These are phyloP conservation scores for Drosophila siamana DNA, from an alignment of 2,888 invertebrate genomes.

Conservation along the genomic window DNA sequence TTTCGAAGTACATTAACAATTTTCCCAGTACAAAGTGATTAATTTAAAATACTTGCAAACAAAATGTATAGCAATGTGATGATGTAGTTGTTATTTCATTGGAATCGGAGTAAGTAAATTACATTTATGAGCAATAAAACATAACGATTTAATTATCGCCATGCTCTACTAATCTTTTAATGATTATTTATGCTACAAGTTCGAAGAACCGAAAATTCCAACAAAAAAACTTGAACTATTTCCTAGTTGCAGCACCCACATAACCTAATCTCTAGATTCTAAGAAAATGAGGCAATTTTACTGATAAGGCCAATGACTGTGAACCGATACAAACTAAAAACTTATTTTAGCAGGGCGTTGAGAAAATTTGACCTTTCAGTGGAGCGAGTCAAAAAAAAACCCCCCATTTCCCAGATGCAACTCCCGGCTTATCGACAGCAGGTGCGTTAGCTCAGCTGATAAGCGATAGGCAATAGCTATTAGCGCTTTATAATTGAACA, in stretches of 20 bases:
- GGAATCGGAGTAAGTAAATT: not conserved
- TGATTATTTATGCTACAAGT: not conserved
- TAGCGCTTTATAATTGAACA: not conserved
- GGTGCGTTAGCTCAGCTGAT: not conserved
- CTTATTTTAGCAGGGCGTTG: not conserved
- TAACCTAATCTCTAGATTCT: not conserved
- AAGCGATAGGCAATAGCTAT: conserved; percentile 9
- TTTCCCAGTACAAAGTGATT: too few species aligned
- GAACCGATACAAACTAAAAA: not conserved
- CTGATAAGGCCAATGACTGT: not conserved
- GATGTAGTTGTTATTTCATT: too few species aligned
- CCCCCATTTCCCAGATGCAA: not conserved
- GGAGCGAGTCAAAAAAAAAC: not conserved
- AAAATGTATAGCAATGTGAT: too few species aligned
- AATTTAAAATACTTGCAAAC: too few species aligned
- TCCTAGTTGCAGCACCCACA: not conserved
- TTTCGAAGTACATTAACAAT: too few species aligned
- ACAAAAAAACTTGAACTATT: not conserved
- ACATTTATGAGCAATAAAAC: not conserved
- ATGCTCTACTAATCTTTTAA: not conserved
- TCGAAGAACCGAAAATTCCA: not conserved
- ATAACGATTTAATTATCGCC: not conserved
- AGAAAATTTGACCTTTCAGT: not conserved
- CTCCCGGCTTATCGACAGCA: not conserved
- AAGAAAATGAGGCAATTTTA: not conserved